Conservation (phyloP, 2,797 vertebrate genomes). For the Halcyon leucocephala region DNA sequence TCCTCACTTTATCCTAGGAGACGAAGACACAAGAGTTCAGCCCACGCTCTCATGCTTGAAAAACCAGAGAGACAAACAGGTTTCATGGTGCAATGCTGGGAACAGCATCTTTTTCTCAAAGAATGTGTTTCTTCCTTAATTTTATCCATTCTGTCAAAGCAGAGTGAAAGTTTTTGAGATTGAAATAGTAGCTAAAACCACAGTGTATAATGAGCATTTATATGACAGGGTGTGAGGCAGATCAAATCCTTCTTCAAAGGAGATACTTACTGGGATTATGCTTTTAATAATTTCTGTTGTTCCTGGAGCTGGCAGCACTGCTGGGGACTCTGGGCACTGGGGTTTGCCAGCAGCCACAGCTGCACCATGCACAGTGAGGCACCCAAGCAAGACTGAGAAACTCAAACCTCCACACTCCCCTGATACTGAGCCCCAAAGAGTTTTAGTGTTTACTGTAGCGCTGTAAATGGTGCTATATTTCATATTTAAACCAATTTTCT, state of each 20-base stretch:
- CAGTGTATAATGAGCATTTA: neutral
- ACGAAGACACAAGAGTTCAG: fast-evolving
- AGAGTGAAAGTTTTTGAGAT: neutral
- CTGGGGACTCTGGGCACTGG: neutral
- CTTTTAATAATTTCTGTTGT: neutral
- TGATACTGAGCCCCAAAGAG: neutral
- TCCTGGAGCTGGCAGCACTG: neutral
- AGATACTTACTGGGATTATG: neutral
- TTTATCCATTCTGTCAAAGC: neutral
- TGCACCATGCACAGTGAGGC: neutral
- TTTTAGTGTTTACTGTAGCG: neutral
- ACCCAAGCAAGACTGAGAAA: neutral
- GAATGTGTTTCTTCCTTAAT: neutral
- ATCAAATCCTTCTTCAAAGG: neutral
- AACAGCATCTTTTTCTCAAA: neutral
- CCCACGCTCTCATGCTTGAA: neutral
- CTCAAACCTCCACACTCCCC: neutral
- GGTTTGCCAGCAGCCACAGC: neutral
- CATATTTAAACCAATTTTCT: neutral
- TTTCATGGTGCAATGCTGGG: neutral
- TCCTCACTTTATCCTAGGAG: neutral
- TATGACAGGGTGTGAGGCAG: neutral
- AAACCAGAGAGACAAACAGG: neutral
- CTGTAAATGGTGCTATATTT: neutral
- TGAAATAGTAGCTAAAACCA: neutral